Evolutionary conservation across 2,888 invertebrate genomes (phyloP).

Genomic region (Panopea generosa): DNA sequence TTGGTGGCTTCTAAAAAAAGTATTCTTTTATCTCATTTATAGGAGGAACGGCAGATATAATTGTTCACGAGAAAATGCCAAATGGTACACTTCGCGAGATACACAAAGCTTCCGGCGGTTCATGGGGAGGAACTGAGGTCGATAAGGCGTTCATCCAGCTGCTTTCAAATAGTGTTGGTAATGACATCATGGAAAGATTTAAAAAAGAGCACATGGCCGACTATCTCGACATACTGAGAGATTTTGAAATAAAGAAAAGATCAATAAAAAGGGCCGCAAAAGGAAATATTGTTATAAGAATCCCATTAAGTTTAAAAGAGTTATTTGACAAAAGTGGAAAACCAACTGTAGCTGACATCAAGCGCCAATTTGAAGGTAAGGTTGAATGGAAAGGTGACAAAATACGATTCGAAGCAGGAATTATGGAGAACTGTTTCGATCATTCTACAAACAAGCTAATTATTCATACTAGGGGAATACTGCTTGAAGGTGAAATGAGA

Average conservation of each 20-base stretch:
- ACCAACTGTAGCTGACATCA: neutral
- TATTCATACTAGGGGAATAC: slow-evolving; percentile 9
- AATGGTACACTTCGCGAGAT: slow-evolving; percentile 22
- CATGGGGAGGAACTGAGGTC: slow-evolving; percentile 26
- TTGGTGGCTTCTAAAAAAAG: too few species aligned
- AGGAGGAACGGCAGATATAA: slow-evolving; percentile 26
- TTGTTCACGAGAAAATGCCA: slow-evolving; percentile 19
- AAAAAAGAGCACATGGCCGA: slow-evolving; percentile 14
- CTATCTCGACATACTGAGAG: slow-evolving; percentile 25
- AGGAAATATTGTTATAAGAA: slow-evolving; percentile 5
- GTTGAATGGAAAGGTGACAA: slow-evolving; percentile 10
- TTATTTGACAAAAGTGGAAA: slow-evolving; percentile 2
- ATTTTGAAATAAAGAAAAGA: slow-evolving; percentile 30
- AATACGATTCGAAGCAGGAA: slow-evolving; percentile 12
- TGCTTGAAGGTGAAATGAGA: slow-evolving; percentile 4
- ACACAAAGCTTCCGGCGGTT: slow-evolving; percentile 27
- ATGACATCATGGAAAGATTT: slow-evolving; percentile 12
- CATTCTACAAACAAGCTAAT: slow-evolving; percentile 12
- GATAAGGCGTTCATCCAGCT: slow-evolving; percentile 20
- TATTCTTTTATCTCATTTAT: too few species aligned
- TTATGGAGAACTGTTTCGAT: slow-evolving; percentile 21
- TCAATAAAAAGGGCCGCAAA: slow-evolving; percentile 3
- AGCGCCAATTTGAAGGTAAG: neutral
- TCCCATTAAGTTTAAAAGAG: neutral
- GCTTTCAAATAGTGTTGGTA: slow-evolving; percentile 15